Evolutionary conservation across 2,113 vertebrate species (phyloP), one percentile per base, ranked within the genome.

Genomic region (Amblyopsis rosae): DNA sequence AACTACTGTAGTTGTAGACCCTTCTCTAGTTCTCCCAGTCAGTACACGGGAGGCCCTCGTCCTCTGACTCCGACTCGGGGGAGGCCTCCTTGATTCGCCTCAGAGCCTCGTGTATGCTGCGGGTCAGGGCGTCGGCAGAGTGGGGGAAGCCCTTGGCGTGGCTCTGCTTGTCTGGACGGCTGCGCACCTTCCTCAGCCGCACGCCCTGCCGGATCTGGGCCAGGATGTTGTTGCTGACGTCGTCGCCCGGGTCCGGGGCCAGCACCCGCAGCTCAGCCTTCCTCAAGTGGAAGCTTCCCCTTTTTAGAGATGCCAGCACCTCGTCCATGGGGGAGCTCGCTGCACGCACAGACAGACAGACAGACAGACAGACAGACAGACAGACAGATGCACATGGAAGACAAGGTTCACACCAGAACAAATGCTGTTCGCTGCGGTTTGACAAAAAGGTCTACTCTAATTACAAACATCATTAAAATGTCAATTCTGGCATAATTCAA

Each of bases 291-390:
- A 99, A 99, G 63, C 96, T 96, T 68, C 98, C 96, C 7, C 96
- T 95, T 75, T 99, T 99, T 77, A 99, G 92, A 8, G 97, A 98
- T 73, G 95, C 96, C 88, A 99, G 92, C 16, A 99, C 98, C 87
- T 99, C 97, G 83, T 99, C 98, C 98, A 99, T 99, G 0, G 98
- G 98, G 3, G 97, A 98, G 77, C 95, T 96, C 89, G 95, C 96
- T 98, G 91, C 17, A 5, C 50, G 70, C 46, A 59, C 61, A 71
- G 13, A 63, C 9, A 3, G 3, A 55, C 0, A 33, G 1, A 19
- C 3, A 1, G 41, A 62, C 9, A 55, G 1, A 41, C 35, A 41
- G 5, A 41, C 35, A 41, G 5, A 41, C 35, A 41, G 5, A 41
- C 35, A 41, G 5, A 41, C 35, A 6, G 0, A 35, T 5, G 5